Evolutionary conservation across 2,888 invertebrate genomes (phyloP), one percentile per base, ranked within the genome.

Genomic region (Pachycephus smyrnensis): DNA sequence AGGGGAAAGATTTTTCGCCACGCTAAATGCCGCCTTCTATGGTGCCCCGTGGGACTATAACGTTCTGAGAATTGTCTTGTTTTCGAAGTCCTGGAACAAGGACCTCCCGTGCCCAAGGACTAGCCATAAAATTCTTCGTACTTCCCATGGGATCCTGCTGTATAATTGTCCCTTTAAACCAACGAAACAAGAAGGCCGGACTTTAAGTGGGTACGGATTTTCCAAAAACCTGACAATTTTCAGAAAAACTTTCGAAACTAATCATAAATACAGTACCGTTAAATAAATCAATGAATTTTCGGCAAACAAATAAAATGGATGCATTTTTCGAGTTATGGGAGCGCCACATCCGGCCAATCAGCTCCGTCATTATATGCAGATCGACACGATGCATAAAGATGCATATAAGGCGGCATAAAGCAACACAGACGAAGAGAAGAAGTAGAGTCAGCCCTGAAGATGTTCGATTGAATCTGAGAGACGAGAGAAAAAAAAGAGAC

Each of bases 341-440:
- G 89, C 86, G 89, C 83, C 89, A 82, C 86, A 87, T 89, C 88
- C 89, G 88, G 86, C 83, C 86, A 88, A 88, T 89, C 88, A 84
- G 82, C 84, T 78, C 82, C 83, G 85, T 89, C 87, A 87, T 89
- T 89, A 89, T 88, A 89, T 89, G 89, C 86, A 88, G 86, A 89
- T 89, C 75, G 83, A 55, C 55, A 23, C 23, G 23, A 55, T 55
- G 55, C 55, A 55, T 55, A 55, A 55, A 55, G 55, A 55, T 55
- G 55, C 23, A 55, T 55, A 55, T 55, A 55, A 23, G 55, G 23
- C 55, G 2, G 55, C 40, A 40, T 40, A 40, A 15, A 40, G 23
- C 55, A 23, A 55, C 55, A 23, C 55, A 55, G 55, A 55, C 15
- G 55, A 55, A 55, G 23, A 55, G 23, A 55, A 23, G 23, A 55